Percentiles rank a stretch among this genome's conserved stretches.
Evolutionary conservation across 2,113 vertebrate genomes (phyloP).

Genomic region (Bombycilla garrulus): DNA sequence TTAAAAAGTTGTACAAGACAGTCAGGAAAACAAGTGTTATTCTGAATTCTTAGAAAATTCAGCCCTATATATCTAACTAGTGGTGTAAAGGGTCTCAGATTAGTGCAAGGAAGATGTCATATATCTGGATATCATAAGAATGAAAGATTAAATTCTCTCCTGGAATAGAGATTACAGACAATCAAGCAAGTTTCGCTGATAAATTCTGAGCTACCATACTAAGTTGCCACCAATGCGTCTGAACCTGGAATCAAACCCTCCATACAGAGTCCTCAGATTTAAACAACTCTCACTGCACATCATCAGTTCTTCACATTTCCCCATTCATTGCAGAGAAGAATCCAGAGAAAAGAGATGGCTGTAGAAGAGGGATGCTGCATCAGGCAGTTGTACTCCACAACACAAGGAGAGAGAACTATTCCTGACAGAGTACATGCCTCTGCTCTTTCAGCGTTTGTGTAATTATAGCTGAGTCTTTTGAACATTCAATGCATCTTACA

Average conservation of each 20-base stretch:
- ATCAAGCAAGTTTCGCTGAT: background rate
- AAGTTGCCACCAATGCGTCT: background rate
- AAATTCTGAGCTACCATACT: background rate
- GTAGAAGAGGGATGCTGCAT: background rate
- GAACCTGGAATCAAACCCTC: background rate
- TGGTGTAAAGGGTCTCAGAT: background rate
- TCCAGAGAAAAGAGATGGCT: background rate
- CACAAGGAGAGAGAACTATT: background rate
- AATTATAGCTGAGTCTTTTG: constrained; percentile 27
- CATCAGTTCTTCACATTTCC: background rate
- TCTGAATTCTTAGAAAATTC: background rate
- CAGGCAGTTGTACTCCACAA: background rate
- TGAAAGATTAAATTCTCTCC: background rate
- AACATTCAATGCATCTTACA: constrained; percentile 31
- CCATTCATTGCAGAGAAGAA: background rate
- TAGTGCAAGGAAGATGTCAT: background rate
- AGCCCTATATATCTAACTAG: background rate
- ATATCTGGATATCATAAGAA: background rate
- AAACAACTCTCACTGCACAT: background rate
- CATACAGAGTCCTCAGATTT: background rate
- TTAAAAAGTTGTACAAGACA: background rate
- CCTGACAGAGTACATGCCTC: background rate
- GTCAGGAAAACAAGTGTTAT: background rate
- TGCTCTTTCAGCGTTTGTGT: constrained; percentile 17
- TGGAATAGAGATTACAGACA: background rate